Evolutionary conservation across 1,140 invertebrate species (phyloP), one percentile per base, ranked within the genome.

Genomic region (Venustaconcha ellipsiformis): DNA sequence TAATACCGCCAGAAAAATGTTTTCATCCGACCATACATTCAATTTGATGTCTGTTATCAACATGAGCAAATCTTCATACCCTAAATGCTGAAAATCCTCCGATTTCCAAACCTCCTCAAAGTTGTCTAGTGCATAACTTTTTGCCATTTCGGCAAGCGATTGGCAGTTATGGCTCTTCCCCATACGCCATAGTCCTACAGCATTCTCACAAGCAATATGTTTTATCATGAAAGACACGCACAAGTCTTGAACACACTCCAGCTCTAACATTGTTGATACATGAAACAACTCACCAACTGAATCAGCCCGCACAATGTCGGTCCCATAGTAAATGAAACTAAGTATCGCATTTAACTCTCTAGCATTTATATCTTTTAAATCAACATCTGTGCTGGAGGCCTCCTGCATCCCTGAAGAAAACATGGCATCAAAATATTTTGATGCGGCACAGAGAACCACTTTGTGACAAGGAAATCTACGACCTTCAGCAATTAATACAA

Each of bases 131-230:
- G 82, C 77, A 72, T 73, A 81, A 20, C 67, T 59, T 20, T 76
- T 76, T 17, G 82, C 71, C 20, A 73, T 72, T 12, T 75, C 71
- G 14, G 78, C 30, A 4, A 87, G 59, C 58, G 57, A 74, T 13
- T 73, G 30, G 67, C 84, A 83, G 23, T 70, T 70, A 84, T 96
- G 95, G 69, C 94, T 93, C 86, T 96, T 95, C 26, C 96, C 96
- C 91, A 97, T 96, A 83, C 95, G 92, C 72, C 94, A 93, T 84
- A 97, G 96, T 1, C 96, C 96, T 67, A 98, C 91, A 90, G 95
- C 97, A 88, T 97, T 98, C 80, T 95, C 96, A 1, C 95, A 95
- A 90, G 97, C 95, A 62, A 98, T 91, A 87, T 97, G 95, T 82
- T 95, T 94, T 75, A 94, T 93, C 56, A 98, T 90, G 87, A 96